A percentile compares a stretch with the other conserved stretches of the same genome.
Evolutionary conservation across 2,113 vertebrate genomes (phyloP).

Genomic region (Pedetes capensis): DNA sequence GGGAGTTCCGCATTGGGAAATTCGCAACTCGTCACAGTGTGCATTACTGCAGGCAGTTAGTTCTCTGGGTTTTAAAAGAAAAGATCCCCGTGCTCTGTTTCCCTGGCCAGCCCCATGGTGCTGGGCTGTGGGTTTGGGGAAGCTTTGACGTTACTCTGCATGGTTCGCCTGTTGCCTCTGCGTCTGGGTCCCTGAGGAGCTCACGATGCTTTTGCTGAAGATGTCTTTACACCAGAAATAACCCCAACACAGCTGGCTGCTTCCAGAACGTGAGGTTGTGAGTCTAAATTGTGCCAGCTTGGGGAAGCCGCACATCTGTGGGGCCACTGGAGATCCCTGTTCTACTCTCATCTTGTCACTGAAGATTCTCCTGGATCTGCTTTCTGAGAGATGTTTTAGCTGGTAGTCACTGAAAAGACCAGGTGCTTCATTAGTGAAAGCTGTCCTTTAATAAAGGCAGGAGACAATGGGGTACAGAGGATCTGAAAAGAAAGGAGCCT

Average conservation of each 20-base stretch:
- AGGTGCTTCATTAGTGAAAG: neutral
- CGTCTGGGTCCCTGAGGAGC: neutral
- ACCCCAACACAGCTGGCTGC: rapidly evolving
- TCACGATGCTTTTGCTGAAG: neutral
- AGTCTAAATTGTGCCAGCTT: neutral
- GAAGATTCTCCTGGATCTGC: neutral
- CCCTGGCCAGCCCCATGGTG: neutral
- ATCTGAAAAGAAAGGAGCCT: neutral
- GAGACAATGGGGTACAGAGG: neutral
- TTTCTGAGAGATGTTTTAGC: neutral
- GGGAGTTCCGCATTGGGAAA: neutral
- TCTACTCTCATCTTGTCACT: neutral
- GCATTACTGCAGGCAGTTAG: neutral
- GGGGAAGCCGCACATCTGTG: neutral
- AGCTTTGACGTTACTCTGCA: neutral
- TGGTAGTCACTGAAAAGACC: neutral
- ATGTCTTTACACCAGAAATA: neutral
- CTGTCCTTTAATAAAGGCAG: neutral
- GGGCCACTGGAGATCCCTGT: neutral
- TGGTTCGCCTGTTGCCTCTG: neutral
- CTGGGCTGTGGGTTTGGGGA: neutral
- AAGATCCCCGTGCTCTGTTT: neutral
- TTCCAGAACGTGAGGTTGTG: too few species aligned
- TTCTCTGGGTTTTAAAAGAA: neutral
- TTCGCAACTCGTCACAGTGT: neutral